Evolutionary conservation across 2,888 invertebrate species (phyloP), one percentile per base, ranked within the genome.

Genomic region (Diarsia dahlii): DNA sequence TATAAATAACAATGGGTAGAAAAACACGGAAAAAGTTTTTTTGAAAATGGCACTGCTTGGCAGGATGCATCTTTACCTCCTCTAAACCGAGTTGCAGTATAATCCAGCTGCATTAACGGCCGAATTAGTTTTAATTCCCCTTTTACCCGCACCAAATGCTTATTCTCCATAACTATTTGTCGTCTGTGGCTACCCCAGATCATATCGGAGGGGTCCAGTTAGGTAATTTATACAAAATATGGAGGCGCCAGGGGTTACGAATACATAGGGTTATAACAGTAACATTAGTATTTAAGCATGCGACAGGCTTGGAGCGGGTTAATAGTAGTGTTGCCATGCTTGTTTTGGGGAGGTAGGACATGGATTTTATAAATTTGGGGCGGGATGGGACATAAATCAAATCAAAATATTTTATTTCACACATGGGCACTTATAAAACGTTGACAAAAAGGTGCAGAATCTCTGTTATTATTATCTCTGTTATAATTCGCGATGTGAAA

Each of bases 231-330:
- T 83, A 88, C 88, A 84, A 88, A 87, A 85, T 84, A 85, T 80
- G 74, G 78, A 68, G 81, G 79, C 84, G 82, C 68, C 76, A 75
- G 78, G 79, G 81, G 81, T 81, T 81, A 66, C 71, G 82, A 80
- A 88, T 87, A 82, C 78, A 78, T 71, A 72, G 73, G 82, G 85
- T 76, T 83, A 86, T 89, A 89, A 88, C 80, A 86, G 83, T 89
- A 86, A 89, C 89, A 85, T 89, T 89, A 88, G 85, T 89, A 88
- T 89, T 89, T 89, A 88, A 88, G 82, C 84, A 83, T 82, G 81
- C 89, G 82, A 81, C 74, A 82, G 84, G 76, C 82, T 81, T 70
- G 75, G 72, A 74, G 70, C 80, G 80, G 82, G 85, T 84, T 79
- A 84, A 85, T 79, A 66, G 39, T 83, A 69, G 13, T 62, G 84